Conservation (phyloP, 2,888 invertebrate genomes). For the Aromia moschata region DNA sequence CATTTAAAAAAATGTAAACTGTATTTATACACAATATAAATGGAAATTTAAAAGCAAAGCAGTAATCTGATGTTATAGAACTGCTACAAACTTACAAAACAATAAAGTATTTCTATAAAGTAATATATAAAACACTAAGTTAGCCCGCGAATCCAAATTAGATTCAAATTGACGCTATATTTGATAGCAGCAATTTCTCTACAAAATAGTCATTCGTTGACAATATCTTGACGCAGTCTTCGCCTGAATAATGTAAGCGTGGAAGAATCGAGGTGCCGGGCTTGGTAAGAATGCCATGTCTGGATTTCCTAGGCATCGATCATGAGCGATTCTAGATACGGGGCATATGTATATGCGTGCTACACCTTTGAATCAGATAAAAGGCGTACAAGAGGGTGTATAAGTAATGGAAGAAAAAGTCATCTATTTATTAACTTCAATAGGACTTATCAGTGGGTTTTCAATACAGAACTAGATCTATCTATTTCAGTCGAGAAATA, state of each 20-base stretch:
- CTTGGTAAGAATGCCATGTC: slow-evolving; percentile 30
- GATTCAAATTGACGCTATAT: no score
- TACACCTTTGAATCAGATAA: slow-evolving; percentile 21
- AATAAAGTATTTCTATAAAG: no score
- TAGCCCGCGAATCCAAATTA: no score
- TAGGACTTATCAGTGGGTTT: slow-evolving; percentile 4
- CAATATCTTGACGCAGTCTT: slow-evolving; percentile 21
- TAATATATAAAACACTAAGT: no score
- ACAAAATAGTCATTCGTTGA: slow-evolving; percentile 23
- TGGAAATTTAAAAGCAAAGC: no score
- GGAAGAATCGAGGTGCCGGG: slow-evolving; percentile 21
- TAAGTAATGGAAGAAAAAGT: slow-evolving; percentile 2
- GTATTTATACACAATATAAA: no score
- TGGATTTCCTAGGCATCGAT: slow-evolving; percentile 28
- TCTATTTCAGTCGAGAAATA: no score
- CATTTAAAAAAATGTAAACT: no score
- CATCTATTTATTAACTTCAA: slow-evolving; percentile 8
- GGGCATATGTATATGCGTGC: slow-evolving; percentile 15
- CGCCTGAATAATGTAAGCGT: slow-evolving; percentile 19
- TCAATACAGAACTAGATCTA: not conserved
- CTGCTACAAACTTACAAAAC: no score
- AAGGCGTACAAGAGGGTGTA: slow-evolving; percentile 14
- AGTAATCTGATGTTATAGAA: no score
- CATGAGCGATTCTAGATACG: slow-evolving; percentile 32
- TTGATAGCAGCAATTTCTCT: no score